Conservation (phyloP, 2,113 vertebrate species). For the Muscicapa adusta region DNA sequence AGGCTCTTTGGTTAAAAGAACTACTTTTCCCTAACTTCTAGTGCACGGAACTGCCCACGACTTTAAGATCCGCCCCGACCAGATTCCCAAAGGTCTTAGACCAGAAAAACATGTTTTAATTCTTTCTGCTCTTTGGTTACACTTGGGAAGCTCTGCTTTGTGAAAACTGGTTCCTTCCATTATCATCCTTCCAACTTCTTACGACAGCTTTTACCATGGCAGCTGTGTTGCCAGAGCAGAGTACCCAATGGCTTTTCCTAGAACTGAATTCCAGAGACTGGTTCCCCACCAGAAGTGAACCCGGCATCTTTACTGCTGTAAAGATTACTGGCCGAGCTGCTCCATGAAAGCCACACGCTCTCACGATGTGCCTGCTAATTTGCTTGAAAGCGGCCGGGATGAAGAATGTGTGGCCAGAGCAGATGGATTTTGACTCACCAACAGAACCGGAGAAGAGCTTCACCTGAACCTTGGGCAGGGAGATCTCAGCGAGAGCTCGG, state of each 20-base stretch:
- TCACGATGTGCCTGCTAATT: fast-evolving
- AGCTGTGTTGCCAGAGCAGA: not conserved
- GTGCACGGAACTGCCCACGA: not conserved
- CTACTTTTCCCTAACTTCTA: not conserved
- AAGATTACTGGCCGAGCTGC: not conserved
- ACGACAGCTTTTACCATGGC: fast-evolving
- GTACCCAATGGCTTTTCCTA: not conserved
- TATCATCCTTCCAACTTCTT: not conserved
- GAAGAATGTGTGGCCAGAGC: fast-evolving
- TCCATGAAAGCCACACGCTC: not conserved
- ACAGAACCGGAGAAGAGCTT: fast-evolving
- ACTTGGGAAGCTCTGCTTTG: not conserved
- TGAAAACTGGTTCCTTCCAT: not conserved
- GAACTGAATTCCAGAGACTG: not conserved
- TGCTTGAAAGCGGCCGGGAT: fast-evolving
- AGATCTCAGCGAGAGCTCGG: fast-evolving
- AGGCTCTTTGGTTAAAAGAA: not conserved
- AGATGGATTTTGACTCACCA: not conserved
- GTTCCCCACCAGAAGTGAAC: not conserved
- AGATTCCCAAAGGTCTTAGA: not conserved
- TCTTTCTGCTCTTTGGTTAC: not conserved
- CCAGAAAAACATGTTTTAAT: not conserved
- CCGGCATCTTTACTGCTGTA: not conserved
- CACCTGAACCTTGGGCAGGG: fast-evolving
- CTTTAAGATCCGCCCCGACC: not conserved